phyloP scores from a whole-genome alignment of 2,113 vertebrate species.

The Accipiter cooperii region DNA sequence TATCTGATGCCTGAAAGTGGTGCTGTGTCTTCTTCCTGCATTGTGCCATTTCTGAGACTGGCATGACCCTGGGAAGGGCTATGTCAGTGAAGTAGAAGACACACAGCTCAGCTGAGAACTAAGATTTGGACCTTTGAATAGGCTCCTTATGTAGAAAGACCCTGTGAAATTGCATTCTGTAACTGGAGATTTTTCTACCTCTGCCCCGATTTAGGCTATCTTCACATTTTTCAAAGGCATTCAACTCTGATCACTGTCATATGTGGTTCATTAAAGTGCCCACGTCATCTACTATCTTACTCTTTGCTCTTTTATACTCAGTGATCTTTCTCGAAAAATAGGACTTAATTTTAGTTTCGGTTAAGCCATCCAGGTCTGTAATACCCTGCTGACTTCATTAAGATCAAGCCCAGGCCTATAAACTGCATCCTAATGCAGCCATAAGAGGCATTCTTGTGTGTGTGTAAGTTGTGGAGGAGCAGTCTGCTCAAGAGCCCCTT shows the following conservation, averaged over 20 bases:
- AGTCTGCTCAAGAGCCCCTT: not conserved
- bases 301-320: not conserved
- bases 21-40: not conserved
- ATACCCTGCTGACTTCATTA: not conserved
- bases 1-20: not conserved
- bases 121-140: not conserved
- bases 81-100: not conserved
- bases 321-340: not conserved
- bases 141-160: not conserved
- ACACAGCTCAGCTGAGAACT: not conserved
- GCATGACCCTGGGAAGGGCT: not conserved
- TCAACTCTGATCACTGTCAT: not conserved
- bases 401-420: not conserved
- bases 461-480: not conserved
- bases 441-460: not conserved
- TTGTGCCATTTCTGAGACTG: not conserved
- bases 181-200: conserved; percentile 29
- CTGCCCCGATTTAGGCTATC: conserved; percentile 6
- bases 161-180: not conserved
- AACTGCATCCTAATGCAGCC: not conserved
- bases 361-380: not conserved
- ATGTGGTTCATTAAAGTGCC: not conserved
- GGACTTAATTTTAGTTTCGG: not conserved
- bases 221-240: conserved; percentile 10
- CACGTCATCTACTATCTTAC: not conserved